These are phyloP conservation scores for Antrozous pallidus DNA, from an alignment of 2,797 vertebrate species.

Conservation along the genomic window DNA sequence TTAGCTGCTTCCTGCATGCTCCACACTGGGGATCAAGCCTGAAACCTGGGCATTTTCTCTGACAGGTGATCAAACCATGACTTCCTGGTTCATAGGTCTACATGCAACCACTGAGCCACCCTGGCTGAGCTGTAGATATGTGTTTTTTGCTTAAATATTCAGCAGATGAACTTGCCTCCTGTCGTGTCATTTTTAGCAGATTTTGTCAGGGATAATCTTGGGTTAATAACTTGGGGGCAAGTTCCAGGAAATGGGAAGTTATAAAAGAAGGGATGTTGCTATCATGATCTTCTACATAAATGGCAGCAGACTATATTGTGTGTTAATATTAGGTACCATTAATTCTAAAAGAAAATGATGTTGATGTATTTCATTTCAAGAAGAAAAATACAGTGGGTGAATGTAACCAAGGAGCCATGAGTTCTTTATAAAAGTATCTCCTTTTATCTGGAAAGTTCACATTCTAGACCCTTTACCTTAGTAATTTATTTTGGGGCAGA, in stretches of 20 bases:
- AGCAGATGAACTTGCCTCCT: not conserved
- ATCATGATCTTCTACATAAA: not conserved
- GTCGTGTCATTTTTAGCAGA: not conserved
- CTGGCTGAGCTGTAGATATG: not conserved
- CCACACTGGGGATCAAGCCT: too few species aligned
- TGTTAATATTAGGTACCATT: not conserved
- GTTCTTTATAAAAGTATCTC: not conserved
- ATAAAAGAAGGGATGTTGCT: not conserved
- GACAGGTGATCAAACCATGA: too few species aligned
- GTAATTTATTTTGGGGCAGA: not conserved
- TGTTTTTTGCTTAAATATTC: slow-evolving; percentile 33
- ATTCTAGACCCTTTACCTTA: not conserved
- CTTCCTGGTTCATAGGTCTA: too few species aligned
- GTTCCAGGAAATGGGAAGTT: not conserved
- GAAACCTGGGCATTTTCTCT: too few species aligned
- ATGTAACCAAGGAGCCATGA: too few species aligned
- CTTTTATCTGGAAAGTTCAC: not conserved
- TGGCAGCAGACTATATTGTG: not conserved
- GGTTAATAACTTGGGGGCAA: not conserved
- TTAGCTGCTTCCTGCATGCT: too few species aligned
- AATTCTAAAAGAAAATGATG: not conserved
- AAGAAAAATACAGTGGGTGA: not conserved
- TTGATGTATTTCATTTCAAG: not conserved
- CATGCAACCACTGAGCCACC: too few species aligned
- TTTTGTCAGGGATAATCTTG: not conserved